Evolutionary conservation across 2,797 vertebrate genomes (phyloP).

Genomic region (Pelochelys cantorii): DNA sequence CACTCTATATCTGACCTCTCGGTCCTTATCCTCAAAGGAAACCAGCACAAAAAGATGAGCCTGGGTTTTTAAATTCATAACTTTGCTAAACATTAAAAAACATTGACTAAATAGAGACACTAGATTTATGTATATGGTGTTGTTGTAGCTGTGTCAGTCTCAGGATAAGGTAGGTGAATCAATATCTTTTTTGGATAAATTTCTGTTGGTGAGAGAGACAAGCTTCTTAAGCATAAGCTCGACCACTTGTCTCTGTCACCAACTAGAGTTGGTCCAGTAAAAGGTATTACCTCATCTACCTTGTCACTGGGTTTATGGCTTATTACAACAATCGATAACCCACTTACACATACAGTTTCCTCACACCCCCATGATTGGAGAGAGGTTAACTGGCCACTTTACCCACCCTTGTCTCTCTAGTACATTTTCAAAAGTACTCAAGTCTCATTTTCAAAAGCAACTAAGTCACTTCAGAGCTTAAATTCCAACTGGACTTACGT

Average conservation of each 20-base stretch:
- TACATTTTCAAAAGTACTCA: neutral
- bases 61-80: neutral
- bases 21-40: neutral
- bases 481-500: neutral
- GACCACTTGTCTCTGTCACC: no score
- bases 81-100: neutral
- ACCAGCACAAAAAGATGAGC: neutral
- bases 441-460: neutral
- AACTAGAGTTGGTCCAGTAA: neutral
- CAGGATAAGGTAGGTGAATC: no score
- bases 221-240: no score
- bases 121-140: no score
- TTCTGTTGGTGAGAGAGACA: no score
- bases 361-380: neutral
- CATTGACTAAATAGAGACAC: no score
- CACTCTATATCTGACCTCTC: no score
- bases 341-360: neutral
- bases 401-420: neutral
- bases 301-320: neutral
- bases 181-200: no score
- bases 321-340: neutral
- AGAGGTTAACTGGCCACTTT: neutral
- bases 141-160: no score
- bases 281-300: neutral
- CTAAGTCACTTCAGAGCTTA: neutral